Evolutionary conservation across 2,797 vertebrate genomes (phyloP), one percentile per base, ranked within the genome.

Genomic region (Amphiprion clarkii): DNA sequence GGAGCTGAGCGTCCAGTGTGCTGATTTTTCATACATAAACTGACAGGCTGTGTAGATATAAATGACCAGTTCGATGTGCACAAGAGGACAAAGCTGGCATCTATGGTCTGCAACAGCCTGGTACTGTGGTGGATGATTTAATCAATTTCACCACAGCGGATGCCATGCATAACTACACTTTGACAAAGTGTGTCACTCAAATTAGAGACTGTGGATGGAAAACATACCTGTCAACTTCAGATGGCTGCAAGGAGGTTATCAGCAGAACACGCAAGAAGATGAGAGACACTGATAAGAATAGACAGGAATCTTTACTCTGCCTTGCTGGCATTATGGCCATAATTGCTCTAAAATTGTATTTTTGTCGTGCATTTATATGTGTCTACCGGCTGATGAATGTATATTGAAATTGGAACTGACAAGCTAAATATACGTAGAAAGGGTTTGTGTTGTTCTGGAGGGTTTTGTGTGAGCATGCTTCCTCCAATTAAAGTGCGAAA

Each of bases 361-460:
- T 82, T 72, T 79, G 27, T 66, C 12, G 31, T 48, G 53, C 10
- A 52, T 86, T 83, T 78, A 60, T 23, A 66, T 48, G 16, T 10
- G 21, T 74, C 71, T 78, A 7, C 23, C 2, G 0, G 19, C 36
- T 86, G 87, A 88, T 86, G 65, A 87, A 90, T 87, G 74, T 66
- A 68, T 8, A 40, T 23, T 4, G 19, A 67, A 81, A 88, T 64
- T 59, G 48, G 84, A 89, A 78, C 29, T 58, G 86, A 85, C 82
- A 80, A 31, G 70, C 70, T 80, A 67, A 83, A 84, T 67, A 53
- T n/a, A 64, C 46, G 67, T 19, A 48, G 6, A 36, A 55, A 70
- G 8, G 9, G 4, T 42, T 53, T 51, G 29, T 11, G n/a, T 44
- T 68, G 39, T 49, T 74, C 48, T 59, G 8, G 31, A 44, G 9